Evolutionary conservation across 1,140 invertebrate species (phyloP).

Genomic region (Carposina sasakii): DNA sequence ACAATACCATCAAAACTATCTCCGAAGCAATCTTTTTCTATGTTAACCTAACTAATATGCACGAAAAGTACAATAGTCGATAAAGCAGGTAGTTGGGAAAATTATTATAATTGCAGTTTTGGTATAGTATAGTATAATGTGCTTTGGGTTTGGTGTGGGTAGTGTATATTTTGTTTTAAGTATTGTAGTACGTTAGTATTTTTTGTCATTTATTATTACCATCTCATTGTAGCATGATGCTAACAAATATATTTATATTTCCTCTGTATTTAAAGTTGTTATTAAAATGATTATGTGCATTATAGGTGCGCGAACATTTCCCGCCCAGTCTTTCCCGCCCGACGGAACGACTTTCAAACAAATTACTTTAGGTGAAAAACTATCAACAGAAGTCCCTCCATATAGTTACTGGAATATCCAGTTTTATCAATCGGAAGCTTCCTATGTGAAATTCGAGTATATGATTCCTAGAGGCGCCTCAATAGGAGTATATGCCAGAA

Average conservation of each 20-base stretch:
- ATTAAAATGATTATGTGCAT: conserved; percentile 23
- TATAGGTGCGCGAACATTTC: conserved; percentile 87
- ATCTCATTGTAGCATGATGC: conserved; percentile 45
- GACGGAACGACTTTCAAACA: conserved; percentile 93
- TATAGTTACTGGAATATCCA: conserved; percentile 98
- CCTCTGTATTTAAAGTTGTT: neutral
- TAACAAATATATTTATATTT: conserved; percentile 8
- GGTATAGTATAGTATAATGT: too few relatives aligned
- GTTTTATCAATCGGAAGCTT: conserved; percentile 92
- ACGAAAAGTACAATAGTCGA: conserved; percentile 27
- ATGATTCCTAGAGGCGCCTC: conserved; percentile 92
- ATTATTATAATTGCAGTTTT: too few relatives aligned
- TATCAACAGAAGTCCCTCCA: conserved; percentile 89
- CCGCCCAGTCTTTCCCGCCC: conserved; percentile 89
- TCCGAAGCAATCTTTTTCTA: conserved; percentile 23
- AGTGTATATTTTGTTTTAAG: neutral
- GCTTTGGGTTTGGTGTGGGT: too few relatives aligned
- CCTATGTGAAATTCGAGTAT: conserved; percentile 96
- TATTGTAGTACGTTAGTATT: neutral
- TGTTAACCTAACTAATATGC: conserved; percentile 50
- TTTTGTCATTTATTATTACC: conserved; percentile 21
- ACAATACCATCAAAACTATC: conserved; percentile 36
- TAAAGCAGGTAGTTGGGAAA: too few relatives aligned
- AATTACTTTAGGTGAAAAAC: conserved; percentile 86
- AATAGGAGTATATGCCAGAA: conserved; percentile 92